Evolutionary conservation across 2,113 vertebrate species (phyloP), one percentile per base, ranked within the genome.

Genomic region (Larimichthys polyactis): DNA sequence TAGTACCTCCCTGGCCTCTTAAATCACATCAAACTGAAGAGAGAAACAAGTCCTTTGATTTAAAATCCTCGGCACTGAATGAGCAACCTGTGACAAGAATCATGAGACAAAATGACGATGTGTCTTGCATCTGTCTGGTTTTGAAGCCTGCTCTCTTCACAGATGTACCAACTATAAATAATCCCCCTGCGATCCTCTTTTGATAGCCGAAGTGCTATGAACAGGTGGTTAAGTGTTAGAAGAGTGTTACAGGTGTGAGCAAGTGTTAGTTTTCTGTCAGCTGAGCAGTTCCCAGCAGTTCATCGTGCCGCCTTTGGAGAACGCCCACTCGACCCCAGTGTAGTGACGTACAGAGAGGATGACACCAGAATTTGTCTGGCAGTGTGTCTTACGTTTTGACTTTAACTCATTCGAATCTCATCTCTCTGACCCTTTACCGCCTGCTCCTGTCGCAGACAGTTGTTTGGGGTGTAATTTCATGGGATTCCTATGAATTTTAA

Each of bases 401-500:
- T 82, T 72, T 44, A 16, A 36, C 64, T 87, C 69, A 27, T 79
- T 65, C 40, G 12, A 29, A 59, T 58, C 20, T 78, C 32, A 17
- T 80, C 46, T 19, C 66, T 69, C 46, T 55, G 20, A 36, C 27
- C 58, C 43, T 40, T 9, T 64, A 48, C 5, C 73, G 24, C 19
- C 73, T 0, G 27, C 54, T n/a, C 48, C 49, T 15, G 48, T 71
- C 27, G 48, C 29, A 57, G 72, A 82, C 84, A 20, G 20, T 58
- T 60, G 83, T 82, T 71, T 20, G 24, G 20, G 54, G 27, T 27
- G 6, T 60, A n/a, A 71, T 79, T 83, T 84, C 29, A 43, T 83
- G 77, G 70, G 82, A 91, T 79, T 82, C 85, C 60, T 11, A 74
- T 85, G 90, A 79, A 87, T 89, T 77, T 85, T 82, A 85, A 90